Base-by-base conservation (phyloP, 2,113 vertebrate species). In the Heterotilapia buettikoferi region DNA sequence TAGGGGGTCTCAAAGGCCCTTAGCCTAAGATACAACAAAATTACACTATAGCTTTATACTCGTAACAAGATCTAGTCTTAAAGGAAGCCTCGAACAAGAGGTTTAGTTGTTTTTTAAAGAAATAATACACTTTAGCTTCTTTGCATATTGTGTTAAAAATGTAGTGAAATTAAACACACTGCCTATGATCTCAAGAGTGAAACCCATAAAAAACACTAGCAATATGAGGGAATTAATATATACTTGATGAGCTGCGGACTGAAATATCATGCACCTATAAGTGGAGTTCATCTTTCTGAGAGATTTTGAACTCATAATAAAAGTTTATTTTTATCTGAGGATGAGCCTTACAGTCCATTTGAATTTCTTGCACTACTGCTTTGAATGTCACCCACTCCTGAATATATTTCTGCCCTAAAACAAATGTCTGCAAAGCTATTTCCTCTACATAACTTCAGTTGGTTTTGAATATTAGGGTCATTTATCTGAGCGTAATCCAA, bases 331-430 rank as follows among this genome's bases (percentile, higher is more conserved):
- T 14, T 8, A 40, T 40, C 36, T 14, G 36, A 68, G 63, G 5
- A 71, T 68, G 11, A 40, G n/a, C 4, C 36, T 68, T 7, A 21
- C 3, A 14, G 19, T 68, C 11, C 11, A 13, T 21, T 68, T 43
- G 13, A 71, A 24, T 71, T 71, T 45, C 38, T 2, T 43, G 38
- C 66, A 71, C 66, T 84, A 63, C 79, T 84, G 24, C 84, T 84
- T 14, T 19, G 6, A 88, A 87, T 87, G 54, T 63, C 36, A 57
- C 6, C 8, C 29, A 82, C 80, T 86, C 50, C 26, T 79, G 18
- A 56, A 18, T 59, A 47, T 40, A 2, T 6, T 73, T 78, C 76
- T 38, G 11, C 6, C n/a, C 19, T 24, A 24, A 71, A 71, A 24
- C 16, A 38, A 68, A 56, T 78, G 33, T 21, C 59, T n/a, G 24